Percentiles rank a stretch among this genome's conserved stretches.
Evolutionary conservation across 2,888 invertebrate species (phyloP).

Genomic region (Andricus quercusramuli): DNA sequence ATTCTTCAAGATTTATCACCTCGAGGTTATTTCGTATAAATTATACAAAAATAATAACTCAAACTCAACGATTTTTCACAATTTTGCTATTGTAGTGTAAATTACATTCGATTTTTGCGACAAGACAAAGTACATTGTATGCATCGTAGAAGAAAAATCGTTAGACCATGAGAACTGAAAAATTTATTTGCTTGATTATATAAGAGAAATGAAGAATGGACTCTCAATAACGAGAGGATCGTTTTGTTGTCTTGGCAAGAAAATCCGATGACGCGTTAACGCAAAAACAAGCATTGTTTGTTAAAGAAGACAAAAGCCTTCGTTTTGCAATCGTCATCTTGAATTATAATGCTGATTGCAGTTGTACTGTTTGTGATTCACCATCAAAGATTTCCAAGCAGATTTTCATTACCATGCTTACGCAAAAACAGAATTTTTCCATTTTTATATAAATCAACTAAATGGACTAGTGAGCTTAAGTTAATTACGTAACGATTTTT

Average conservation of each 20-base stretch:
- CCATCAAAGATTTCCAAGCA: not conserved
- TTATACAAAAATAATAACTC: too few relatives aligned
- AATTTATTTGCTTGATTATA: not conserved
- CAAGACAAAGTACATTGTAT: not conserved
- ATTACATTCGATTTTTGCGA: not conserved
- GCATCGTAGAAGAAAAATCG: not conserved
- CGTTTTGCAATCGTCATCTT: conserved; percentile 24
- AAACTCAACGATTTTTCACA: not conserved
- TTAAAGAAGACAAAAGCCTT: conserved; percentile 16
- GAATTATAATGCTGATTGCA: conserved; percentile 20
- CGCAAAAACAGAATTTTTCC: not conserved
- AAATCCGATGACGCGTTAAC: conserved; percentile 22
- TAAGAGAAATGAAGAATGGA: conserved; percentile 3
- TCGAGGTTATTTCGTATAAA: too few relatives aligned
- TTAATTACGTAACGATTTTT: too few relatives aligned
- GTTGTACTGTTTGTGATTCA: conserved; percentile 5
- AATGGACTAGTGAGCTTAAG: too few relatives aligned
- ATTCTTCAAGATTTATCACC: not conserved
- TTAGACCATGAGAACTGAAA: not conserved
- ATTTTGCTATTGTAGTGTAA: not conserved
- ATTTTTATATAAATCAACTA: not conserved
- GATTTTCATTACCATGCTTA: not conserved
- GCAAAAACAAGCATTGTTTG: conserved; percentile 9
- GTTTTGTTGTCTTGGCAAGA: conserved; percentile 5
- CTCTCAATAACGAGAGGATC: conserved; percentile 51